Evolutionary conservation across 2,113 vertebrate genomes (phyloP), one percentile per base, ranked within the genome.

Genomic region (Scortum barcoo): DNA sequence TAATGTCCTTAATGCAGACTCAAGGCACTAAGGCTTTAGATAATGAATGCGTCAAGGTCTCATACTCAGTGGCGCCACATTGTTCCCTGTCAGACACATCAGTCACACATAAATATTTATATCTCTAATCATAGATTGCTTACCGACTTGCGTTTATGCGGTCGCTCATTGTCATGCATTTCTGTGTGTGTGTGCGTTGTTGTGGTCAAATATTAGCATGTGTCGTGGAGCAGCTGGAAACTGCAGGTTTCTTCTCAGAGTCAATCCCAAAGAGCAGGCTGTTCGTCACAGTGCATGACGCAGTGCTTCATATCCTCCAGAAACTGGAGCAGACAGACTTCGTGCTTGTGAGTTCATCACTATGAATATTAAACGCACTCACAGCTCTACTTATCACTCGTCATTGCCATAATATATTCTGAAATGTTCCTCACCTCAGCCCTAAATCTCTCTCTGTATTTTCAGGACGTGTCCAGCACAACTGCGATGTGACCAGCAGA

Each of bases 231-330:
- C 96, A 98, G 92, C 85, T 99, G 73, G 97, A 98, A 76, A 86
- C 38, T 0, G 96, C 96, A n/a, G 88, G 91, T 68, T 97, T 99
- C 91, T 99, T 99, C 76, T 95, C 94, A 3, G 89, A 93, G 0
- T 84, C 91, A 13, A 92, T 99, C 94, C 94, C 96, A 42, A 98
- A 97, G 91, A 92, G 88, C 80, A 90, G 78, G 19, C 92, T 98
- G 82, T 98, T 99, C 62, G 92, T 95, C 72, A 96, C 96, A 0
- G 91, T 99, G 30, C 96, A 97, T 0, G 96, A 97, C 0, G 97
- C 97, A 0, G 95, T 98, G 73, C 84, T 89, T 61, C 94, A 96
- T 71, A 73, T 95, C 50, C 85, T 90, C 19, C 22, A 36, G n/a
- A 75, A 72, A 42, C 11, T 0, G 46, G 26, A 19, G 1, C 73